Percentiles rank a stretch among this genome's conserved stretches.
Evolutionary conservation across 1,140 invertebrate genomes (phyloP).

Genomic region (Melitaea cinxia): DNA sequence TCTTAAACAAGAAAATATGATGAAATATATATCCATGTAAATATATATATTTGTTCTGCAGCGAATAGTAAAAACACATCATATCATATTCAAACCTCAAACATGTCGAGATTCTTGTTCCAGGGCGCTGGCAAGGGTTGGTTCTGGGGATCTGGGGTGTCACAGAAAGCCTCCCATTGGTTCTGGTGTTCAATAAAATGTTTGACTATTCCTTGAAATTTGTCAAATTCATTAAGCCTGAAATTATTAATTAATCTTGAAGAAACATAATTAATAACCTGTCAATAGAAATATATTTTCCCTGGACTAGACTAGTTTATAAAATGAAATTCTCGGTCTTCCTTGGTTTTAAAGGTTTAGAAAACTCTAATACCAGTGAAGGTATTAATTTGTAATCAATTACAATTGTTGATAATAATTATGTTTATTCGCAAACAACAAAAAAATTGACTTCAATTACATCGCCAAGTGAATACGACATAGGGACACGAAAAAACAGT

Average conservation of each 20-base stretch:
- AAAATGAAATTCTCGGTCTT: no score
- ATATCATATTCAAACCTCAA: constrained; percentile 84
- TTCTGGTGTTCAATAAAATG: constrained; percentile 82
- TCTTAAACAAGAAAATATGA: constrained; percentile 85
- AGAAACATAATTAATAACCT: no score
- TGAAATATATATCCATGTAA: neutral
- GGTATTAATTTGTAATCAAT: no score
- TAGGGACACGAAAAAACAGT: no score
- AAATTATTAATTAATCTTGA: constrained; percentile 14
- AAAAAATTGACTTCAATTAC: no score
- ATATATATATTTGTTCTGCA: neutral
- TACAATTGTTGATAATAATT: no score
- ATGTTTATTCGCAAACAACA: no score
- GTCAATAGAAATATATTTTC: no score
- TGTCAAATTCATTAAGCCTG: constrained; percentile 74
- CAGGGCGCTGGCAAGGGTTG: constrained; percentile 86
- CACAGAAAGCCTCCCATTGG: constrained; percentile 90
- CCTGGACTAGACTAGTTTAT: no score
- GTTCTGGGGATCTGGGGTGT: constrained; percentile 87
- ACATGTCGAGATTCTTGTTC: constrained; percentile 83
- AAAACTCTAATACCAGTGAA: no score
- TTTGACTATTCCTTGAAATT: constrained; percentile 84
- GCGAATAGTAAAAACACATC: neutral
- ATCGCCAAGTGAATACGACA: no score
- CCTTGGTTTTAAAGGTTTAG: no score